Evolutionary conservation across 2,797 vertebrate genomes (phyloP).

Genomic region (Cossypha heuglini): DNA sequence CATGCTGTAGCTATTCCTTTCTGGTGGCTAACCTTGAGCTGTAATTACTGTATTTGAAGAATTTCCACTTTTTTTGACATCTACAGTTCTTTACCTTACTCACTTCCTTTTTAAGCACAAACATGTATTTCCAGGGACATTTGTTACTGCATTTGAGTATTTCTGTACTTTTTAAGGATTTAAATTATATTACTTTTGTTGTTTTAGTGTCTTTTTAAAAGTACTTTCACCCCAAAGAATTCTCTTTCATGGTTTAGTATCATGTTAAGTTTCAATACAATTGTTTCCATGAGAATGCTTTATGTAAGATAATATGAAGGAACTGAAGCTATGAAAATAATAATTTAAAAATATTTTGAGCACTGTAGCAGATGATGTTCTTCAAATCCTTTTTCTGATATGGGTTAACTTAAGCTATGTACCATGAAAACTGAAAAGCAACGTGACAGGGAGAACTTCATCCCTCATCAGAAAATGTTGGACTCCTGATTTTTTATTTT

Average conservation of each 20-base stretch:
- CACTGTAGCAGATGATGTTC: neutral
- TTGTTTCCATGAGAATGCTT: neutral
- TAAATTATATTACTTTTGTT: neutral
- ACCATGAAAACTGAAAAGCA: neutral
- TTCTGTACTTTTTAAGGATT: neutral
- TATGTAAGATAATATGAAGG: neutral
- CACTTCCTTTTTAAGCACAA: neutral
- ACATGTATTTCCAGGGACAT: neutral
- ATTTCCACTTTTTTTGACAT: neutral
- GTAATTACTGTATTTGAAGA: neutral
- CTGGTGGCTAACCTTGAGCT: neutral
- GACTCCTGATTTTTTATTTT: neutral
- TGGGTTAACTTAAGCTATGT: neutral
- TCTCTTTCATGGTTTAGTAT: no score
- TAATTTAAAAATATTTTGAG: neutral
- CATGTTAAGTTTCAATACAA: neutral
- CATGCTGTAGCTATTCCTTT: neutral
- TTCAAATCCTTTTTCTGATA: neutral
- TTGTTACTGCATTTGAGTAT: neutral
- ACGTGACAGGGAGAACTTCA: neutral
- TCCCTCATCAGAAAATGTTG: neutral
- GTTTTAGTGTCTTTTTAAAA: neutral
- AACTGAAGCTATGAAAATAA: neutral
- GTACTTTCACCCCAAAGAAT: neutral
- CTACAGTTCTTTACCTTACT: neutral